These are phyloP conservation scores for Macquaria ambigua DNA, from an alignment of 2,113 vertebrate species.

Conservation along the genomic window DNA sequence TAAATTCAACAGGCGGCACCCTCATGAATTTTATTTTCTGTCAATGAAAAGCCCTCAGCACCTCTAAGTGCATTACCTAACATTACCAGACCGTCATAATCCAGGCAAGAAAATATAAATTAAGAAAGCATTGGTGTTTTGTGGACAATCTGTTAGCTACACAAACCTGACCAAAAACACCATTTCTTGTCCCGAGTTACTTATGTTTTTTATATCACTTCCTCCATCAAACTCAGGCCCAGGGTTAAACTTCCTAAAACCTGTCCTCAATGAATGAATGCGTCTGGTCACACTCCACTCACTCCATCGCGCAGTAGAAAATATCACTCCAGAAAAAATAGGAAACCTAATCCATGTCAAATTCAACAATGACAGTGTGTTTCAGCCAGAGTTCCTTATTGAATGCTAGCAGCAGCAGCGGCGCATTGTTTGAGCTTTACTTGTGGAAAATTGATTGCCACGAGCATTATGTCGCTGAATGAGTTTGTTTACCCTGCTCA, in stretches of 20 bases:
- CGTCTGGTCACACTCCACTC: conserved; percentile 30
- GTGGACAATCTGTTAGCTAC: neutral
- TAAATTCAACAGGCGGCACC: conserved; percentile 44
- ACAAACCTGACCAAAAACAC: neutral
- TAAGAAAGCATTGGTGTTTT: neutral
- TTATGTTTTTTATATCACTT: neutral
- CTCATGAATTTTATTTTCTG: conserved; percentile 28
- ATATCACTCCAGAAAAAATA: conserved; percentile 19
- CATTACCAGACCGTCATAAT: conserved; percentile 2
- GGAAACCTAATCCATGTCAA: conserved; percentile 65
- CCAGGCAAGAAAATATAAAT: conserved; percentile 9
- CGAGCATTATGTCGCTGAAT: conserved; percentile 77
- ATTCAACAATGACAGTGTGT: conserved; percentile 62
- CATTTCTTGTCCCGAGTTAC: no score
- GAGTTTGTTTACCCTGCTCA: conserved; percentile 81
- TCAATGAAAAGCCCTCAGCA: conserved; percentile 26
- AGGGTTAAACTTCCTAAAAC: conserved; percentile 9
- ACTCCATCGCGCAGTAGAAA: conserved; percentile 19
- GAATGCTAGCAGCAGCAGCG: conserved; percentile 50
- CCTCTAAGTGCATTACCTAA: conserved; percentile 2
- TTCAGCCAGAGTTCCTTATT: conserved; percentile 56
- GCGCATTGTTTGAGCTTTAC: conserved; percentile 74
- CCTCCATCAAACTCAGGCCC: conserved; percentile 4
- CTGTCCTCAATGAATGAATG: neutral
- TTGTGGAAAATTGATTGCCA: conserved; percentile 80